Evolutionary conservation across 2,113 vertebrate species (phyloP).

Genomic region (Mugil cephalus): DNA sequence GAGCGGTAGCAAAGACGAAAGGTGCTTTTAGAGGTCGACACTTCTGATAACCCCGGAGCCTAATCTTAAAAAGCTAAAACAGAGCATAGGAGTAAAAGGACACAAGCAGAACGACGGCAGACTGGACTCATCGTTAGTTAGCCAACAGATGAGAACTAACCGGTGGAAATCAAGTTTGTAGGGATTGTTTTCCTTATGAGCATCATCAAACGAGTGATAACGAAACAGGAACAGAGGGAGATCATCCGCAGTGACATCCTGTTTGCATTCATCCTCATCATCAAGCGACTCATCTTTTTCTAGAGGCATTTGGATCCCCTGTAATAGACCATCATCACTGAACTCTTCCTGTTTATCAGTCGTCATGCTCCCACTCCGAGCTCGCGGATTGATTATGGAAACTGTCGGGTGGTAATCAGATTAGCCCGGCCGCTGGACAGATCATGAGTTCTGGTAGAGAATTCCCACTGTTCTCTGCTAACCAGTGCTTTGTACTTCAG

Average conservation of each 20-base stretch:
- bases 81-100: constrained; percentile 29
- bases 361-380: constrained; percentile 39
- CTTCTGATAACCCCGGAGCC: constrained; percentile 47
- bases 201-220: constrained; percentile 11
- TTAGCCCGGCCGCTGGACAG: constrained; percentile 63
- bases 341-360: constrained; percentile 73
- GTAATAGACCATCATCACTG: constrained; percentile 65
- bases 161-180: constrained; percentile 30
- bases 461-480: constrained; percentile 14
- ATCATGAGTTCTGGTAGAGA: constrained; percentile 68
- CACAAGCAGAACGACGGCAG: constrained; percentile 5
- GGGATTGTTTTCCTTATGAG: not conserved
- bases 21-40: constrained; percentile 50
- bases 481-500: not conserved
- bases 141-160: constrained; percentile 6
- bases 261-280: constrained; percentile 61
- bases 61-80: constrained; percentile 52
- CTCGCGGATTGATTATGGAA: constrained; percentile 46
- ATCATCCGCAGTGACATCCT: constrained; percentile 49
- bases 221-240: constrained; percentile 26
- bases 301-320: constrained; percentile 53
- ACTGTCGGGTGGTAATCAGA: constrained; percentile 66
- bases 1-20: constrained; percentile 30
- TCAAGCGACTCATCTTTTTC: constrained; percentile 36
- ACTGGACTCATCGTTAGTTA: not conserved